These are phyloP conservation scores for Oscarella lobularis DNA, from an alignment of 37 sponge, comb jelly and placozoan genomes.

Conservation along the genomic window DNA sequence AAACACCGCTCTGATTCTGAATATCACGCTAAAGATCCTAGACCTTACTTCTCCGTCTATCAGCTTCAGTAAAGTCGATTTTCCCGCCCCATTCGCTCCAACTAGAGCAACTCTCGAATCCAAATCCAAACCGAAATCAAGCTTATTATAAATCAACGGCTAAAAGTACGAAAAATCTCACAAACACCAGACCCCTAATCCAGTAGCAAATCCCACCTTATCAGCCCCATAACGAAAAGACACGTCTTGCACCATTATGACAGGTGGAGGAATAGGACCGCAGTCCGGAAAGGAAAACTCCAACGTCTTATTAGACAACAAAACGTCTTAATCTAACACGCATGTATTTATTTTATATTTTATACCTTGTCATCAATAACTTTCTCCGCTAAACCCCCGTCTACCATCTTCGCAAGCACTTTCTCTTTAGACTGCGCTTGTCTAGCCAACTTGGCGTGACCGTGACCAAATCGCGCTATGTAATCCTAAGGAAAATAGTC, in stretches of 20 bases:
- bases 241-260: constrained; percentile 90
- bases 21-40: constrained; percentile 2
- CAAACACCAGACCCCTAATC: neutral
- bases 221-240: constrained; percentile 43
- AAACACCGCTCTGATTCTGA: neutral
- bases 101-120: constrained; percentile 83
- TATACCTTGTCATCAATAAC: constrained; percentile 63
- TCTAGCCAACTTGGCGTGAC: constrained; percentile 69
- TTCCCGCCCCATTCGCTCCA: constrained; percentile 93
- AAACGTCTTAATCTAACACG: constrained; percentile 4
- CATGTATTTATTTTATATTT: too few relatives aligned
- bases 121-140: constrained; percentile 91
- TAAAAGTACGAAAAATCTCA: neutral
- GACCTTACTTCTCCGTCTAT: constrained; percentile 63
- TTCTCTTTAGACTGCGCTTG: constrained; percentile 97
- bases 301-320: neutral
- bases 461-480: constrained; percentile 88
- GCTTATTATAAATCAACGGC: constrained; percentile 54
- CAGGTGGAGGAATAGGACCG: constrained; percentile 79
- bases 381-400: constrained; percentile 80
- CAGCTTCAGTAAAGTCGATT: constrained; percentile 83
- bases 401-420: constrained; percentile 88
- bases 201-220: neutral
- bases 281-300: constrained; percentile 82
- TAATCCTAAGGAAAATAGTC: constrained; percentile 62